phyloP scores from a whole-genome alignment of 2,888 invertebrate species.

The Eupithecia abbreviata region DNA sequence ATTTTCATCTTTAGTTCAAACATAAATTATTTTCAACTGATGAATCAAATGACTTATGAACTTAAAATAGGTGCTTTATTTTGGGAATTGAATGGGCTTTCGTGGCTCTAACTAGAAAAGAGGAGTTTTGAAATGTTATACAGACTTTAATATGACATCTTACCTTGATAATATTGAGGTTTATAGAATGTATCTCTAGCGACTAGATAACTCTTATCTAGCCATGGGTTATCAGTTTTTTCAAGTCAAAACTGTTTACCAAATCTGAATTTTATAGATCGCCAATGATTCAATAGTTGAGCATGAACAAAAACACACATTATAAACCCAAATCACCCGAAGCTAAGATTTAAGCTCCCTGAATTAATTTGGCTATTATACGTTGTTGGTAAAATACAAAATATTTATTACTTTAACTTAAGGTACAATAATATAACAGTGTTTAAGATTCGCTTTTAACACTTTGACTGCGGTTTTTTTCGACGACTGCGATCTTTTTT shows the following conservation, averaged over 20 bases:
- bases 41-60: background rate
- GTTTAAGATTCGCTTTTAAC: too few relatives aligned
- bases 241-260: background rate
- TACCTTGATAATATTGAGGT: background rate
- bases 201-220: too few relatives aligned
- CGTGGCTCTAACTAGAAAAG: background rate
- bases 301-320: background rate
- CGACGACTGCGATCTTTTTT: too few relatives aligned
- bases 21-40: background rate
- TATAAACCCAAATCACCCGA: background rate
- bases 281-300: background rate
- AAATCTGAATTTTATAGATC: background rate
- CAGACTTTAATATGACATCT: background rate
- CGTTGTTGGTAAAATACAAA: background rate
- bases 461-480: too few relatives aligned
- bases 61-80: background rate
- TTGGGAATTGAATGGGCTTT: background rate
- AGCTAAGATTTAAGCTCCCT: background rate
- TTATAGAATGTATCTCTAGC: background rate
- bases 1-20: background rate
- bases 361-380: background rate
- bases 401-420: too few relatives aligned
- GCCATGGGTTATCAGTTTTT: background rate
- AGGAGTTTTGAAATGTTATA: background rate
- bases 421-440: too few relatives aligned